These are phyloP conservation scores for Chrysemys picta DNA, from an alignment of 2,113 vertebrate genomes.

Conservation along the genomic window DNA sequence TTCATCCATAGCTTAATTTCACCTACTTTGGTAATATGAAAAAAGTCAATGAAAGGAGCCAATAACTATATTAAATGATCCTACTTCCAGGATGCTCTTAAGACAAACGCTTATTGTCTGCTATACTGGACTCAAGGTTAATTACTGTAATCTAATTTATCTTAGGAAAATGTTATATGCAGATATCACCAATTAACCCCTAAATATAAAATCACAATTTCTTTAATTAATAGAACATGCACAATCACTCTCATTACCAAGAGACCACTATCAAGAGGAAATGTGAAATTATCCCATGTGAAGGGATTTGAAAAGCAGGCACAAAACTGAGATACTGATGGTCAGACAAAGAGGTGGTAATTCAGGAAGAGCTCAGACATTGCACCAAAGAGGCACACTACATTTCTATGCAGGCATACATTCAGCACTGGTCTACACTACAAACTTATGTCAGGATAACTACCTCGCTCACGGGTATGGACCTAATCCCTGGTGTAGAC, in stretches of 20 bases:
- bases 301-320: conserved; percentile 26
- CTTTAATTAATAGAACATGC: conserved; percentile 62
- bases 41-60: background rate
- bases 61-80: background rate
- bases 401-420: background rate
- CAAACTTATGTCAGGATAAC: background rate
- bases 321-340: conserved; percentile 22
- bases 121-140: conserved; percentile 52
- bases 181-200: conserved; percentile 59
- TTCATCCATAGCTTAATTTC: background rate
- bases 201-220: conserved; percentile 50
- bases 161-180: conserved; percentile 39
- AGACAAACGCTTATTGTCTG: conserved; percentile 25
- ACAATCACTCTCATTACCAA: conserved; percentile 61
- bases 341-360: background rate
- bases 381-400: conserved; percentile 20
- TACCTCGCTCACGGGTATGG: background rate
- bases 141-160: conserved; percentile 39
- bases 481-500: background rate
- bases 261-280: conserved; percentile 9
- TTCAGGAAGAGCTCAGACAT: background rate
- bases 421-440: background rate
- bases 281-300: conserved; percentile 49
- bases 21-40: background rate
- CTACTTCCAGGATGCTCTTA: background rate